Base-by-base conservation (phyloP, 37 sponge, comb jelly and placozoan genomes). In the Cladorhizidae sp. region DNA sequence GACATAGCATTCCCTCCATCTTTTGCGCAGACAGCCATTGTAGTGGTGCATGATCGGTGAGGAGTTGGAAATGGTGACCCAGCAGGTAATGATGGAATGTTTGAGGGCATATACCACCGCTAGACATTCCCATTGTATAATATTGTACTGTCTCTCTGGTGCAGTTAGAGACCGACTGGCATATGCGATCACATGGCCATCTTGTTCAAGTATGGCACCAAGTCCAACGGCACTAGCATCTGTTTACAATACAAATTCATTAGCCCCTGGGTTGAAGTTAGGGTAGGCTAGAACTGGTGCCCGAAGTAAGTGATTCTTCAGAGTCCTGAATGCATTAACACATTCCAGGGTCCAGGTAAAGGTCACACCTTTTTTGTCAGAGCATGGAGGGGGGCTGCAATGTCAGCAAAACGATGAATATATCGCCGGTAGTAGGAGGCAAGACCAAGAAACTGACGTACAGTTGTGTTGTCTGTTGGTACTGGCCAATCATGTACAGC, bases 191-290 rank as follows among this genome's bases (percentile, higher is more conserved):
- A 83, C 85, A 58, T 76, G 28, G 32, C 80, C 75, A 39, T 80
- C 70, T 35, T 87, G 85, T 40, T 87, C 85, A n/a, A 92, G 81
- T 2, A 84, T 70, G 14, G 88, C 85, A 45, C 88, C 92, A 5
- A 92, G 28, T 15, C 85, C 85, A 42, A 64, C 49, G 26, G 54
- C 62, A 67, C 85, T 87, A 38, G 92, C 92, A 80, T 93, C 94
- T 32, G 90, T 93, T 62, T 80, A 80, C 22, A 93, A 64, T 0
- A 79, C 35, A 45, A 89, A 84, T 11, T 29, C 37, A 17, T 71
- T 43, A 37, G 79, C 84, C 36, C 70, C 35, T 12, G 21, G 32
- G 40, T 73, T 80, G 39, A 89, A 78, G 43, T 42, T n/a, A 2
- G 82, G 85, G 40, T 79, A 92, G 36, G 88, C 54, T 18, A 92